Evolutionary conservation across 2,888 invertebrate species (phyloP), one percentile per base, ranked within the genome.

Genomic region (Amblyjoppa proteus): DNA sequence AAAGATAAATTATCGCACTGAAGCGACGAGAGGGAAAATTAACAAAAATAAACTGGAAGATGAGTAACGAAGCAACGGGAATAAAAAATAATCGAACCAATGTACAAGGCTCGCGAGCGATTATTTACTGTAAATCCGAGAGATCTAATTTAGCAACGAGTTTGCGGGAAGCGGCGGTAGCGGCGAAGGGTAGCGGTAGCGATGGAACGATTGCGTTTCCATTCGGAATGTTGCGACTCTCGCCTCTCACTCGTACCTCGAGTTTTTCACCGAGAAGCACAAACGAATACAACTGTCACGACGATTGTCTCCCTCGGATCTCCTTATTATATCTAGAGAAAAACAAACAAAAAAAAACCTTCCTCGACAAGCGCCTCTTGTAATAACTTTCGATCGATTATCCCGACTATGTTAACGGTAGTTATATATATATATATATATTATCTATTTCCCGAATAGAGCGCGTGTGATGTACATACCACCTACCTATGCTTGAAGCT

Each of bases 391-490:
- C 73, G 68, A 78, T 86, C 83, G 83, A 81, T 85, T 82, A 78
- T 84, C 85, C 82, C 73, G 80, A 68, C 53, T 85, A 88, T 89
- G 77, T 89, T 64, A 88, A 88, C 87, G 79, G 70, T 88, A 61
- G 31, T 64, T 49, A 49, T 45, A 20, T 20, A 20, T 31, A 45
- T 49, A 51, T 64, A 53, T 61, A 73, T 69, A 66, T 49, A 68
- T 20, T 71, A 66, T 73, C 66, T 81, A 70, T 56, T 64, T 66
- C 38, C 51, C 25, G 70, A 80, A 85, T 85, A 91, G 88, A 88
- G 89, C 88, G 91, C 91, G 91, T 91, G 92, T 91, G 88, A 90
- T 93, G 91, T 93, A 93, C 89, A 93, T 92, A 92, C 91, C 90
- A 92, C 90, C 89, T 89, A 90, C 88, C 88, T 88, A 91, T 89